These are phyloP conservation scores for Stegastes partitus DNA, from an alignment of 2,113 vertebrate species.

Conservation along the genomic window DNA sequence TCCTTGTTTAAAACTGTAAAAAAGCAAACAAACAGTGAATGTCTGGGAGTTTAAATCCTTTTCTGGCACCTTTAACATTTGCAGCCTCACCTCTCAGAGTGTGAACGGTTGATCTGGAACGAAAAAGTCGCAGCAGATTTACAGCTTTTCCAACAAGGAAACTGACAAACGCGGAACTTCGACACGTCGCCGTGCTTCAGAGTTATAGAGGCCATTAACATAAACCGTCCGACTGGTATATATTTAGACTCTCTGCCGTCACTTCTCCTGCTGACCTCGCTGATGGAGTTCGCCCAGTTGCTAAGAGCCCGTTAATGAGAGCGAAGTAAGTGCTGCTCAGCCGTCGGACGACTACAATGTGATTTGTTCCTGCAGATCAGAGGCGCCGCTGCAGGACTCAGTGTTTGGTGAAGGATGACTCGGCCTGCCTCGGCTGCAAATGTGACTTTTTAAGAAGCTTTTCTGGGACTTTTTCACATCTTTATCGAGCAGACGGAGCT, in stretches of 20 bases:
- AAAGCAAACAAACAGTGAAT: no score
- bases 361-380: not conserved
- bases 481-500: not conserved
- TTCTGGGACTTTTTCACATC: not conserved
- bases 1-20: no score
- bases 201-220: not conserved
- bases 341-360: not conserved
- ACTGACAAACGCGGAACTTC: no score
- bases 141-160: no score
- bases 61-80: no score
- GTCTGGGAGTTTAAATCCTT: no score
- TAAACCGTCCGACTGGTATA: not conserved
- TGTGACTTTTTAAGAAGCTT: not conserved
- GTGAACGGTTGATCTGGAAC: no score
- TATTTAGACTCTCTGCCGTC: not conserved
- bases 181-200: not conserved
- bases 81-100: no score
- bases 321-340: conserved; percentile 13
- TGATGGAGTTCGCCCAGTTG: conserved; percentile 1
- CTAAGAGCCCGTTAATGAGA: conserved; percentile 37
- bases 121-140: no score
- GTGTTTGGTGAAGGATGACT: not conserved
- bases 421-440: no score
- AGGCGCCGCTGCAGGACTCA: not conserved
- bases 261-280: conserved; percentile 12